These are phyloP conservation scores for Pomatostomus ruficeps DNA, from an alignment of 2,113 vertebrate species.

Conservation along the genomic window DNA sequence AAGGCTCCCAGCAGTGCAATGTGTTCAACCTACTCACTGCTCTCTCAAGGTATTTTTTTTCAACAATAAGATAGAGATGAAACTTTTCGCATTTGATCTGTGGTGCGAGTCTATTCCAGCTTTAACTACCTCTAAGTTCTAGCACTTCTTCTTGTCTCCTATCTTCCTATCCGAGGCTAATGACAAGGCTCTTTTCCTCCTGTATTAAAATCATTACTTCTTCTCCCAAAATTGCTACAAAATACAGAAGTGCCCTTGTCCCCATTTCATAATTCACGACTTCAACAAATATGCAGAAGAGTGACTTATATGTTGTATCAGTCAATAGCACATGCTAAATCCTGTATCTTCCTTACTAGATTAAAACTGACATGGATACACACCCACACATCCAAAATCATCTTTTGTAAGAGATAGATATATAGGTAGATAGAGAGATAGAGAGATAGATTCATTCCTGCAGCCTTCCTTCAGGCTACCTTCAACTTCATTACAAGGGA, in stretches of 20 bases:
- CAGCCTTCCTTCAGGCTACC: neutral
- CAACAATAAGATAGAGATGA: neutral
- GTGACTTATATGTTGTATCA: neutral
- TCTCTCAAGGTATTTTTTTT: neutral
- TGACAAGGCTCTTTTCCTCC: neutral
- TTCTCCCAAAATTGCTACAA: neutral
- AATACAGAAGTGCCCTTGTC: neutral
- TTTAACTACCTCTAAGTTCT: neutral
- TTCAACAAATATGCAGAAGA: neutral
- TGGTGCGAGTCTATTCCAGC: neutral
- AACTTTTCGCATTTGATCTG: neutral
- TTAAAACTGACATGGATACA: neutral
- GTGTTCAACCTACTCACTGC: neutral
- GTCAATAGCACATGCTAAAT: neutral
- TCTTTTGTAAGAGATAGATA: neutral
- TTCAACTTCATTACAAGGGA: neutral
- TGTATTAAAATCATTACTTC: neutral
- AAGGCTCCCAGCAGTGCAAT: neutral
- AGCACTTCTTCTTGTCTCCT: neutral
- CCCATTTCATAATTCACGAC: neutral
- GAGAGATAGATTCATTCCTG: neutral
- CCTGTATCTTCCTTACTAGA: neutral
- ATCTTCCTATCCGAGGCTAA: neutral
- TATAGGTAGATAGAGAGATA: neutral
- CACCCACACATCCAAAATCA: neutral